phyloP scores from a whole-genome alignment of 2,113 vertebrate species.

The Paramisgurnus dabryanus region DNA sequence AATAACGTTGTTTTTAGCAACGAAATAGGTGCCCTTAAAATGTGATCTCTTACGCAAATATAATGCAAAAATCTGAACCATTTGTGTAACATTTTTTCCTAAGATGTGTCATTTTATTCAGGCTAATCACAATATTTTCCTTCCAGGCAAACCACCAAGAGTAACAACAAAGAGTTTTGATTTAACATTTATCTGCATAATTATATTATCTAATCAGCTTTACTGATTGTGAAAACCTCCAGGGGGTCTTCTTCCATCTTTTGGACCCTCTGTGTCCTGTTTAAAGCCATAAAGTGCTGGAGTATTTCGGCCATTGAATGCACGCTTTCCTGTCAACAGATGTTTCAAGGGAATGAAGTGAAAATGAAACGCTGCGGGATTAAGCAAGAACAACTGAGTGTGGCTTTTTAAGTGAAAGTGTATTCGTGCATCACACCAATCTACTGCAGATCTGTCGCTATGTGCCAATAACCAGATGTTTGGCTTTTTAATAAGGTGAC shows the following conservation, averaged over 20 bases:
- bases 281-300: slow-evolving; percentile 11
- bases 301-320: slow-evolving; percentile 8
- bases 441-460: slow-evolving; percentile 73
- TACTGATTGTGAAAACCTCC: slow-evolving; percentile 11
- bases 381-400: slow-evolving; percentile 27
- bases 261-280: slow-evolving; percentile 14
- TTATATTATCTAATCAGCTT: slow-evolving; percentile 15
- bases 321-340: slow-evolving; percentile 18
- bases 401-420: slow-evolving; percentile 12
- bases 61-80: neutral
- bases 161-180: neutral
- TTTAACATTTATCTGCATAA: neutral
- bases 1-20: too few relatives aligned
- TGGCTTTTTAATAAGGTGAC: slow-evolving; percentile 68
- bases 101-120: neutral
- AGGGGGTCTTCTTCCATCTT: neutral
- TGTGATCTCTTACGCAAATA: neutral
- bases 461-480: slow-evolving; percentile 76
- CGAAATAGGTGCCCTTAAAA: too few relatives aligned
- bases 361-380: slow-evolving; percentile 22
- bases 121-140: neutral
- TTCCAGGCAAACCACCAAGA: neutral
- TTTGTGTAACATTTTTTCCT: neutral
- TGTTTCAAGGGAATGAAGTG: slow-evolving; percentile 33
- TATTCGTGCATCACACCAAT: slow-evolving; percentile 68